Evolutionary conservation across 2,797 vertebrate species (phyloP).

Genomic region (Prionace glauca): DNA sequence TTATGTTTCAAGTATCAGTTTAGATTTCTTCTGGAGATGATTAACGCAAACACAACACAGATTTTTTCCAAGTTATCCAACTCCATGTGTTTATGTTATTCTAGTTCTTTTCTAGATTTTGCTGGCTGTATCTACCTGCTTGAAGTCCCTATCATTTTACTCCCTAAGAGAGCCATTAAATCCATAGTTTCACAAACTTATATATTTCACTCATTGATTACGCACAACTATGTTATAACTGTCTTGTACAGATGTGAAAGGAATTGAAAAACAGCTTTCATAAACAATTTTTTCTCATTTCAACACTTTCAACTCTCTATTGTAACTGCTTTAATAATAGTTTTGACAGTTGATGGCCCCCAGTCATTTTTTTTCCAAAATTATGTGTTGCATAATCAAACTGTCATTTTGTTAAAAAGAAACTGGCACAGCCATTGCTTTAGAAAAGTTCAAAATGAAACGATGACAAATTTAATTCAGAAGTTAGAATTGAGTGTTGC

Average conservation of each 20-base stretch:
- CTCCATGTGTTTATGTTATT: constrained; percentile 99
- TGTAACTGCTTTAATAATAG: constrained; percentile 23
- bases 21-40: constrained; percentile 99
- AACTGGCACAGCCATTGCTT: constrained; percentile 9
- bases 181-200: constrained; percentile 43
- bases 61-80: constrained; percentile 99
- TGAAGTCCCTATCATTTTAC: constrained; percentile 84
- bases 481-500: neutral
- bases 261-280: constrained; percentile 31
- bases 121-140: constrained; percentile 99
- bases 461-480: constrained; percentile 30
- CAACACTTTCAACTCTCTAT: constrained; percentile 37
- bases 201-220: constrained; percentile 46
- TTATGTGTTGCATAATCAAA: constrained; percentile 29
- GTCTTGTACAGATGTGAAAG: constrained; percentile 30
- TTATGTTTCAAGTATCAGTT: constrained; percentile 97
- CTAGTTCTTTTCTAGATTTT: constrained; percentile 98
- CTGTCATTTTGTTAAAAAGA: neutral
- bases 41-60: constrained; percentile 99
- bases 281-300: constrained; percentile 32
- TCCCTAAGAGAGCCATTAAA: constrained; percentile 78
- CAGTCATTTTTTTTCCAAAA: constrained; percentile 22
- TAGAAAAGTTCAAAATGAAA: neutral
- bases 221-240: constrained; percentile 42
- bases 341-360: constrained; percentile 31